phyloP scores from a whole-genome alignment of 2,888 invertebrate species.

The Allolobophora icterica region DNA sequence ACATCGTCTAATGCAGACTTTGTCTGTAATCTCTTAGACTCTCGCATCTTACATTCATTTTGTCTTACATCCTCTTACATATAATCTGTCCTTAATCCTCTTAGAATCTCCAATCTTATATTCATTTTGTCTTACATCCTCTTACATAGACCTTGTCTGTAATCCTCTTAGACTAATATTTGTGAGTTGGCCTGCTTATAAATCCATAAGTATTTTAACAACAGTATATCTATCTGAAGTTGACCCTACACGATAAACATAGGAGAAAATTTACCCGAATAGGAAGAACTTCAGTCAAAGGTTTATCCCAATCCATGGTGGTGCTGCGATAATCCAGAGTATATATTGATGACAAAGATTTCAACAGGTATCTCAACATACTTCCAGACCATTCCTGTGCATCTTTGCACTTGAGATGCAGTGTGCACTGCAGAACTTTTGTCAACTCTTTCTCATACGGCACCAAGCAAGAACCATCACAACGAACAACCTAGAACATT shows the following conservation, averaged over 20 bases:
- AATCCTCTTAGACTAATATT: background rate
- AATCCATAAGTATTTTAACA: background rate
- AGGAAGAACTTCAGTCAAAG: conserved; percentile 76
- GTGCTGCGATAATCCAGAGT: conserved; percentile 69
- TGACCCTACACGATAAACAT: background rate
- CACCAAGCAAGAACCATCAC: conserved; percentile 73
- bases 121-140: no score
- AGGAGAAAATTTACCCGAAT: conserved; percentile 68
- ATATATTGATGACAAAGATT: conserved; percentile 71
- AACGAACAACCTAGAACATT: conserved; percentile 71
- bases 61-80: background rate
- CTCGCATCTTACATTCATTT: no score
- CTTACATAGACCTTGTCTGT: background rate
- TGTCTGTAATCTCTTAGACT: no score
- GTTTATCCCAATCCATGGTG: conserved; percentile 71
- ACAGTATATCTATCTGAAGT: background rate
- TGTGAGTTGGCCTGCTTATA: background rate
- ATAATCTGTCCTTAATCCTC: no score
- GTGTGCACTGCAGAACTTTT: conserved; percentile 75
- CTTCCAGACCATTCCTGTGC: conserved; percentile 73
- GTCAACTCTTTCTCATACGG: conserved; percentile 74
- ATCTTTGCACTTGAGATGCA: conserved; percentile 75
- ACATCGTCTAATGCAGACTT: no score
- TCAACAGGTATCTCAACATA: conserved; percentile 72
- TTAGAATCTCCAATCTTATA: no score